Conservation (phyloP, 2,888 invertebrate genomes). For the Tiliacea aurago region DNA sequence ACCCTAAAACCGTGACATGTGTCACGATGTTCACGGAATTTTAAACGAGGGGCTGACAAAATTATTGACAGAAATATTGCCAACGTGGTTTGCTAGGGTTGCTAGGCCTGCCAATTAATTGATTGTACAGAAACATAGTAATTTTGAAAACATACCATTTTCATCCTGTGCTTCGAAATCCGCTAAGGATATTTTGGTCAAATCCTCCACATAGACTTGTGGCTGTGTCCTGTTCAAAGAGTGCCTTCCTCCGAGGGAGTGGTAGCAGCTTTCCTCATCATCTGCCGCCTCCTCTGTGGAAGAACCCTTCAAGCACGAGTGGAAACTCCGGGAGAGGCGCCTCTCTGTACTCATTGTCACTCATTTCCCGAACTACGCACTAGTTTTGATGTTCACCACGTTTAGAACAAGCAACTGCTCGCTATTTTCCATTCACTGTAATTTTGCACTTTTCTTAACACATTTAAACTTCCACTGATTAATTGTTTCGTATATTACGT, state of each 20-base stretch:
- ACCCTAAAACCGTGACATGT: conserved; percentile 1
- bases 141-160: conserved; percentile 79
- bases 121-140: background rate
- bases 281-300: conserved; percentile 89
- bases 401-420: conserved; percentile 54
- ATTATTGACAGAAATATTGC: conserved; percentile 1
- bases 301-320: conserved; percentile 92
- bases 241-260: conserved; percentile 86
- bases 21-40: conserved; percentile 18
- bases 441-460: conserved; percentile 57
- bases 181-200: conserved; percentile 84
- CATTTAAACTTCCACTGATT: conserved; percentile 44
- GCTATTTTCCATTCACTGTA: conserved; percentile 60
- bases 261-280: conserved; percentile 88
- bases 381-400: conserved; percentile 68
- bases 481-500: conserved; percentile 52
- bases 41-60: background rate
- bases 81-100: background rate
- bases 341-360: conserved; percentile 90
- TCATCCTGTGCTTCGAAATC: conserved; percentile 87
- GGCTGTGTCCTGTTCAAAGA: conserved; percentile 82
- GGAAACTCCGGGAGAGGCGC: conserved; percentile 92
- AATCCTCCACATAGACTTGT: conserved; percentile 87
- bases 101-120: background rate
- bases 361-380: conserved; percentile 82